Evolutionary conservation across 2,888 invertebrate species (phyloP).

Genomic region (Norana najaformis): DNA sequence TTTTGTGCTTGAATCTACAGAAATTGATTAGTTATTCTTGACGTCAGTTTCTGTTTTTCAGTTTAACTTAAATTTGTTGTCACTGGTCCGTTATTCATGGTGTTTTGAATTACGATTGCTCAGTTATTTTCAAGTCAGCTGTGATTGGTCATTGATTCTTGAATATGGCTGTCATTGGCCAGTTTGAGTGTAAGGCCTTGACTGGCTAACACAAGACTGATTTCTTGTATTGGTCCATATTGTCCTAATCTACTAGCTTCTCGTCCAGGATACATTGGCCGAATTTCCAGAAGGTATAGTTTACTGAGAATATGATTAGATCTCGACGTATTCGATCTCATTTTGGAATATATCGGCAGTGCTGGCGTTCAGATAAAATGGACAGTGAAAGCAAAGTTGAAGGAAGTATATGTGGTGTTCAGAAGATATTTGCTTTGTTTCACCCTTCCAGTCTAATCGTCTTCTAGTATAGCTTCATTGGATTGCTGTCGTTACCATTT

Average conservation of each 20-base stretch:
- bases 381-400: neutral
- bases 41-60: neutral
- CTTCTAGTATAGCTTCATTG: neutral
- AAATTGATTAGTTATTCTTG: too few species aligned
- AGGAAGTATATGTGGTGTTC: neutral
- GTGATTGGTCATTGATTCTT: neutral
- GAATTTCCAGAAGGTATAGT: neutral
- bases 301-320: neutral
- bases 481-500: too few species aligned
- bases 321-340: constrained; percentile 13
- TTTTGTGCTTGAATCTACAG: neutral
- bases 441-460: neutral
- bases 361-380: neutral
- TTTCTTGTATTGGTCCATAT: neutral
- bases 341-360: neutral
- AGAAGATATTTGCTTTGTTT: neutral
- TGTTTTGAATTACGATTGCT: neutral
- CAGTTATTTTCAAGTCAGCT: neutral
- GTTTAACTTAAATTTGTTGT: neutral
- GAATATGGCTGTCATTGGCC: neutral
- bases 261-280: neutral
- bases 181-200: too few species aligned
- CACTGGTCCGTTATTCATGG: neutral
- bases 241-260: neutral
- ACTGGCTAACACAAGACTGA: too few species aligned